Evolutionary conservation across 2,113 vertebrate species (phyloP).

Genomic region (Leptobrachium leishanense): DNA sequence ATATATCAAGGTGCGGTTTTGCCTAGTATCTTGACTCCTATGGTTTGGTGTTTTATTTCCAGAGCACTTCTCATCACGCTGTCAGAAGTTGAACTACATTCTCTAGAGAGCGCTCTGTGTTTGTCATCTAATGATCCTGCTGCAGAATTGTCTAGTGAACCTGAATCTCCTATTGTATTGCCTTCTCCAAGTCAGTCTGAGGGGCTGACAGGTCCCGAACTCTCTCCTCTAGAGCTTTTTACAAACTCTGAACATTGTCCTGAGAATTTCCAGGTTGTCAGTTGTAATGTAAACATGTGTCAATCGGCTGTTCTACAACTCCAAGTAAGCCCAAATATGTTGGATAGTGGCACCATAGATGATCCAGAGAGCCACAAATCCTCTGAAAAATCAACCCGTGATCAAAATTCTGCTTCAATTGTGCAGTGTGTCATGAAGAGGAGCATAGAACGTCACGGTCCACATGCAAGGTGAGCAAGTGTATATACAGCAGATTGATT

Average conservation of each 20-base stretch:
- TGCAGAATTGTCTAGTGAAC: neutral
- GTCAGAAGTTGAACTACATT: conserved; percentile 60
- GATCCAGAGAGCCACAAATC: neutral
- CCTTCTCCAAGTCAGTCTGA: neutral
- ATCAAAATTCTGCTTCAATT: neutral
- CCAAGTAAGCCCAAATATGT: neutral
- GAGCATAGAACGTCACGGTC: neutral
- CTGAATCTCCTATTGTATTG: neutral
- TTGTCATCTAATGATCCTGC: conserved; percentile 45
- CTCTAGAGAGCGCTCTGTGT: conserved; percentile 67
- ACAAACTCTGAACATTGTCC: neutral
- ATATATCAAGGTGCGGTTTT: too few species aligned
- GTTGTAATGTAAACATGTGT: too few species aligned
- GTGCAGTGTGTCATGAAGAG: neutral
- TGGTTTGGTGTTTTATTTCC: fast-evolving
- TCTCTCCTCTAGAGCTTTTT: neutral
- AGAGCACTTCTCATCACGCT: conserved; percentile 67
- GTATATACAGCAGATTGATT: too few species aligned
- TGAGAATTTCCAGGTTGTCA: too few species aligned
- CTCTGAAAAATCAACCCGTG: neutral
- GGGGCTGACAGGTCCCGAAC: neutral
- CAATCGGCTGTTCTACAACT: neutral
- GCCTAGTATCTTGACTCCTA: too few species aligned
- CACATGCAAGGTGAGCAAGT: neutral
- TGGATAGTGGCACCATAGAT: neutral